Percentiles rank a stretch among this genome's conserved stretches.
These are phyloP conservation scores for Falco concolor DNA, from an alignment of 2,797 vertebrate species.

Conservation along the genomic window DNA sequence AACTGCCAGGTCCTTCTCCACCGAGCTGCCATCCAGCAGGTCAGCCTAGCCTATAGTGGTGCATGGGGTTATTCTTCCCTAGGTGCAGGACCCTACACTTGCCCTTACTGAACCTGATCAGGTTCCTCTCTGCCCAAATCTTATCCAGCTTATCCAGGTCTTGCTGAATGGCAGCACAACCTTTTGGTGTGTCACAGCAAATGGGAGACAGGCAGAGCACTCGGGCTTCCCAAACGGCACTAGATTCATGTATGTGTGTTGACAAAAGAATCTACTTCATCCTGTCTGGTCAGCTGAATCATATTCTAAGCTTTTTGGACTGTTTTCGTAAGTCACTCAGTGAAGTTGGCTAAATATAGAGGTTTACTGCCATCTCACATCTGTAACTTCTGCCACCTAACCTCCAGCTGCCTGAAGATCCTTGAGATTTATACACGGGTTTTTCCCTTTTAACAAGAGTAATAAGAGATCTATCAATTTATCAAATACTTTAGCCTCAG, in stretches of 20 bases:
- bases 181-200: background rate
- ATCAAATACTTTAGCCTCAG: background rate
- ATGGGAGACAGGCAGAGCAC: background rate
- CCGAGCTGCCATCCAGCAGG: too few relatives aligned
- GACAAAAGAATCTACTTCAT: background rate
- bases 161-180: too few relatives aligned
- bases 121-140: too few relatives aligned
- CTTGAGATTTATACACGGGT: background rate
- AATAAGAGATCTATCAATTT: background rate
- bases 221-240: background rate
- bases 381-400: background rate
- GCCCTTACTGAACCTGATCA: too few relatives aligned
- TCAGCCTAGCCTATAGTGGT: too few relatives aligned
- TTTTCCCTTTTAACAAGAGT: background rate
- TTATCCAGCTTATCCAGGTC: too few relatives aligned
- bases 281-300: background rate
- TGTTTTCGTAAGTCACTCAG: background rate
- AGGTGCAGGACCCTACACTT: too few relatives aligned
- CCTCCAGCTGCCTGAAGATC: background rate
- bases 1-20: too few relatives aligned
- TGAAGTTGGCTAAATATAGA: background rate
- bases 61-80: too few relatives aligned
- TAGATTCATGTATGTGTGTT: background rate
- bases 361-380: background rate
- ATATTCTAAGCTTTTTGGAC: background rate